A percentile compares a stretch with the other conserved stretches of the same genome.
Evolutionary conservation across 2,797 vertebrate species (phyloP).

Genomic region (Gephyroberyx darwinii): DNA sequence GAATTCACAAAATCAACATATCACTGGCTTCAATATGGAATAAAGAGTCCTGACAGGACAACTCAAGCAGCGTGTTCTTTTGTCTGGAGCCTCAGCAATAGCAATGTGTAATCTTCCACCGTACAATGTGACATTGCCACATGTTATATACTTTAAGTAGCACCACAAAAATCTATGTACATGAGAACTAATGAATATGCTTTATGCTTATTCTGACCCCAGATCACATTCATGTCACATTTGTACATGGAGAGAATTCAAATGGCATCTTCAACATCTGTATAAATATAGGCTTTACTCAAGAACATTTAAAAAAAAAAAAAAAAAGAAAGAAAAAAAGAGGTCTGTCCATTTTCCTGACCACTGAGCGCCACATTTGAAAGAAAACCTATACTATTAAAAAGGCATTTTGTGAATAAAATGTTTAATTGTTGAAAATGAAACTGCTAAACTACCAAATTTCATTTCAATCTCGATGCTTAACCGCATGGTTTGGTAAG

Average conservation of each 20-base stretch:
- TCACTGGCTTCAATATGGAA: slow-evolving; percentile 36
- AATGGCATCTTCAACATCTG: slow-evolving; percentile 70
- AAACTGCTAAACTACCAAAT: slow-evolving; percentile 61
- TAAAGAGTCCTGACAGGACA: background rate
- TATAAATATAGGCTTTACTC: slow-evolving; percentile 69
- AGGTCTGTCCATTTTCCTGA: slow-evolving; percentile 74
- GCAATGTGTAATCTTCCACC: slow-evolving; percentile 31
- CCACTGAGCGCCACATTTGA: slow-evolving; percentile 60
- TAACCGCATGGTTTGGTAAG: background rate
- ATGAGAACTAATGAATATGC: slow-evolving; percentile 78
- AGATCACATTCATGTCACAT: slow-evolving; percentile 78
- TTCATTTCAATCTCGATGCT: slow-evolving; percentile 37
- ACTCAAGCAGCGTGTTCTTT: slow-evolving; percentile 36
- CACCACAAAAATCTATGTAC: slow-evolving; percentile 78
- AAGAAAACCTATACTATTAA: slow-evolving; percentile 38
- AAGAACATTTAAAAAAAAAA: slow-evolving; percentile 43
- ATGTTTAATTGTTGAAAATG: slow-evolving; percentile 76
- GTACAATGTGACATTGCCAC: slow-evolving; percentile 50
- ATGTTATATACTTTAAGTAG: slow-evolving; percentile 62
- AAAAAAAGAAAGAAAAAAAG: slow-evolving; percentile 34
- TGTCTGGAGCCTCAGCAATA: slow-evolving; percentile 41
- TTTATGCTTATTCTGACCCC: slow-evolving; percentile 70
- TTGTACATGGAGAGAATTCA: slow-evolving; percentile 72
- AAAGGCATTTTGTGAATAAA: slow-evolving; percentile 56
- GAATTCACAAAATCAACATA: slow-evolving; percentile 41